Conservation (phyloP, 2,888 invertebrate genomes). For the Limnephilus rhombicus region DNA sequence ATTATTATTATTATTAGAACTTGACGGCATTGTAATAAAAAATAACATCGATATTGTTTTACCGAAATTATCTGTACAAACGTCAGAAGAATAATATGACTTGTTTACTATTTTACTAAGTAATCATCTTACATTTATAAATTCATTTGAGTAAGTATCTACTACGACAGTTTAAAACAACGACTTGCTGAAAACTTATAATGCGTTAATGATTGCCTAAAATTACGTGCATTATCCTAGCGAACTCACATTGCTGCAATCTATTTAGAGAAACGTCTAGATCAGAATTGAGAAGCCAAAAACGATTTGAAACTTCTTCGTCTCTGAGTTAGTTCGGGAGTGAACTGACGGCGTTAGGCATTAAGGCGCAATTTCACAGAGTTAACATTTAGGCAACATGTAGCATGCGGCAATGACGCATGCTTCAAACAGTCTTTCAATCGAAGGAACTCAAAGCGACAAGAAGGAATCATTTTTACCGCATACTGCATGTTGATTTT, state of each 20-base stretch:
- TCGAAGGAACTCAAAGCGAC: no score
- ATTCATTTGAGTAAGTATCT: neutral
- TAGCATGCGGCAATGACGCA: no score
- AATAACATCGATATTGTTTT: neutral
- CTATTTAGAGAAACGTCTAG: constrained; percentile 9
- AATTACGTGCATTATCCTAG: neutral
- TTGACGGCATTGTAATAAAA: neutral
- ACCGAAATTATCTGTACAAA: neutral
- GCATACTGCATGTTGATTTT: no score
- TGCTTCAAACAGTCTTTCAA: no score
- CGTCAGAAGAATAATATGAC: neutral
- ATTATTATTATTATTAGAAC: no score
- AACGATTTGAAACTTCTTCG: constrained; percentile 38
- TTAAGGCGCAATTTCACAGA: no score
- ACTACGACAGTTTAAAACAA: neutral
- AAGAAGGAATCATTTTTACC: no score
- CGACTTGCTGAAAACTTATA: neutral
- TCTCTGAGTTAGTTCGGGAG: neutral
- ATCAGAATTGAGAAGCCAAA: constrained; percentile 32
- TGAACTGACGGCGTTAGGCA: neutral
- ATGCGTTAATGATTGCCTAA: neutral
- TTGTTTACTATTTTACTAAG: no score
- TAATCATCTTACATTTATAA: no score
- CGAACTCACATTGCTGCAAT: neutral
- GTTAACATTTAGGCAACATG: no score